Conservation (phyloP, 2,888 invertebrate genomes). For the Siphonodentalium dalli region DNA sequence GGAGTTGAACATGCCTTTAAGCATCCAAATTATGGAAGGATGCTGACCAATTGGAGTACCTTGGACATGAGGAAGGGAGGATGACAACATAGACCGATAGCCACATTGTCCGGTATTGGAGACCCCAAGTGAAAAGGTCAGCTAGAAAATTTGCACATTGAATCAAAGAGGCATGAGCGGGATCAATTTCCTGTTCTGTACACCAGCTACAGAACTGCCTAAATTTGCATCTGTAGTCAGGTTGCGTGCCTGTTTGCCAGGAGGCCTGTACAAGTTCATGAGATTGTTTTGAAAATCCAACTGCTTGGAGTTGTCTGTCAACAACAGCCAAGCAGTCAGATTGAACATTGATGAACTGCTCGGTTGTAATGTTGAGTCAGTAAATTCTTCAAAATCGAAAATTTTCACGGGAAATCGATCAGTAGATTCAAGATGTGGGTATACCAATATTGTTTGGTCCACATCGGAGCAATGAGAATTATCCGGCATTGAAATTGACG, state of each 20-base stretch:
- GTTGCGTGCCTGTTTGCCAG: neutral
- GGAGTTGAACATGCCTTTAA: slow-evolving; percentile 12
- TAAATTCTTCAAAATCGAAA: neutral
- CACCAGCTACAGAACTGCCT: neutral
- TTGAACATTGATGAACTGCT: slow-evolving; percentile 4
- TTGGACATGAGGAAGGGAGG: neutral
- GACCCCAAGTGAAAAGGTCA: neutral
- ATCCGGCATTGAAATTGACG: slow-evolving; percentile 5
- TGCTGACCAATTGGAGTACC: slow-evolving; percentile 14
- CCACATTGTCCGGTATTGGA: too few species aligned
- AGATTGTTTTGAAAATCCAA: slow-evolving; percentile 20
- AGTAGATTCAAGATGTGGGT: slow-evolving; percentile 1
- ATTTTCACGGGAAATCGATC: neutral
- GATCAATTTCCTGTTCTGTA: neutral
- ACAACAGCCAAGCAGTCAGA: slow-evolving; percentile 8
- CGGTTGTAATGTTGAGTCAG: slow-evolving; percentile 4
- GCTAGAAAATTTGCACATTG: neutral
- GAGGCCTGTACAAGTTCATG: slow-evolving; percentile 14
- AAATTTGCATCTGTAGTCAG: neutral
- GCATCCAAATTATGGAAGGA: slow-evolving; percentile 5
- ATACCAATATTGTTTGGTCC: slow-evolving; percentile 18
- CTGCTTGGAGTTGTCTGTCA: slow-evolving; percentile 2
- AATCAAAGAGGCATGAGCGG: neutral
- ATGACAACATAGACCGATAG: slow-evolving; percentile 9
- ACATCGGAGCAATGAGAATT: slow-evolving; percentile 22